Base-by-base conservation (phyloP, 2,113 vertebrate genomes). In the Equus quagga region DNA sequence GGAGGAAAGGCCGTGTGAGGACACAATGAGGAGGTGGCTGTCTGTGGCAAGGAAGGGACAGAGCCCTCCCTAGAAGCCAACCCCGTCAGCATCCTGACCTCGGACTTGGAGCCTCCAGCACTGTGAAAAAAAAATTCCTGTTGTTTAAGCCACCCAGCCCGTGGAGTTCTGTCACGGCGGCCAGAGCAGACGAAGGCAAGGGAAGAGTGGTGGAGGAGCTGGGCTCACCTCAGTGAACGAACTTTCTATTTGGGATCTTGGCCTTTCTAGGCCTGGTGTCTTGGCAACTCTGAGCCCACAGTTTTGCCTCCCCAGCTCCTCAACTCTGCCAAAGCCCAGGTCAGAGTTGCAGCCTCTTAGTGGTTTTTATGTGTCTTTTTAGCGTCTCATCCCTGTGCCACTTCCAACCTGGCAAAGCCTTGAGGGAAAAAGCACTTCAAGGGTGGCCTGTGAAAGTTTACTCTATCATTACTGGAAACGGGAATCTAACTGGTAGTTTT, bases 121-220 rank as follows among this genome's bases (percentile, higher is more conserved):
- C 44, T 33, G 36, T 5, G 31, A 54, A 54, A 24, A 92, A 67
- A 82, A 69, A 8, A 51, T 31, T 3, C 18, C 72, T 64, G 3
- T 15, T 4, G 4, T 51, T 28, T 23, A 9, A 58, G 33, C 33
- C 11, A 21, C 56, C 15, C 6, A 9, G 28, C 3, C 58, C 9
- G n/a, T 23, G 65, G 67, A 31, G 14, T 49, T 73, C 17, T 12
- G 49, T 15, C 33, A 12, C 0, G 23, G n/a, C 58, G 51, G 81
- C 21, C 51, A 1, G 69, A 19, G 44, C 31, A 1, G 51, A 19
- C 11, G 0, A 2, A 28, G 0, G 10, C 0, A 3, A n/a, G 5
- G 54, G 44, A 3, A 15, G 26, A 3, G 23, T 4, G 3, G 64
- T 46, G 19, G 49, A 23, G 49, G 24, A 11, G 65, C 0, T 4